A percentile compares a stretch with the other conserved stretches of the same genome.
Evolutionary conservation across 1,140 invertebrate species (phyloP).

Genomic region (Semibalanus balanoides): DNA sequence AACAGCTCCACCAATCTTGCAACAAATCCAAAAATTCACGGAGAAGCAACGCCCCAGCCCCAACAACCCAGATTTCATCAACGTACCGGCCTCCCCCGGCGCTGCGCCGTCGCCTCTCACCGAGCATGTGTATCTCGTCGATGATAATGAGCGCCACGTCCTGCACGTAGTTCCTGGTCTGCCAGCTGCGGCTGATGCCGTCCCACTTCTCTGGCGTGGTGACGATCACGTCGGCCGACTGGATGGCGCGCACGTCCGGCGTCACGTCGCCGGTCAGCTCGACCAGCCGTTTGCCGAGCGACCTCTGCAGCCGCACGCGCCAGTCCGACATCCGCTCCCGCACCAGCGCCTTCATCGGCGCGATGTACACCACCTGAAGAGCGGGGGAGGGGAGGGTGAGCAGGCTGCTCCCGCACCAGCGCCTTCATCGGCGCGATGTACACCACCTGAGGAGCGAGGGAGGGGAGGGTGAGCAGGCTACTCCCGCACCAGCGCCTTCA

Average conservation of each 20-base stretch:
- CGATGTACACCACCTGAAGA: slow-evolving; percentile 83
- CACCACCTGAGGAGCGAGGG: slow-evolving; percentile 47
- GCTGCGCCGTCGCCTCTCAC: slow-evolving; percentile 39
- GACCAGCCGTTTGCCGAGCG: slow-evolving; percentile 67
- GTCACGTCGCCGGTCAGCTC: slow-evolving; percentile 94
- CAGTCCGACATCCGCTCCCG: slow-evolving; percentile 93
- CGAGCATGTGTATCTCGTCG: slow-evolving; percentile 96
- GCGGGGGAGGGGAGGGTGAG: too few species aligned
- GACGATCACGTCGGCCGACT: slow-evolving; percentile 77
- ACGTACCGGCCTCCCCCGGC: too few species aligned
- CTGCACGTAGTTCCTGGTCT: slow-evolving; percentile 85
- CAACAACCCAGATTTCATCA: too few species aligned
- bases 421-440: slow-evolving; percentile 99
- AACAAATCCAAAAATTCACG: too few species aligned
- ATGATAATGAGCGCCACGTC: slow-evolving; percentile 88
- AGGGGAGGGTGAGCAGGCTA: too few species aligned
- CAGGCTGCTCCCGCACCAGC: too few species aligned
- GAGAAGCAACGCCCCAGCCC: too few species aligned
- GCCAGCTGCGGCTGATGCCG: slow-evolving; percentile 93
- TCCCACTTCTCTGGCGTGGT: slow-evolving; percentile 99
- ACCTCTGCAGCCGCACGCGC: slow-evolving; percentile 68
- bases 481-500: too few species aligned
- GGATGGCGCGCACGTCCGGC: slow-evolving; percentile 76
- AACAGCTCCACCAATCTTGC: too few species aligned
- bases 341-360: slow-evolving; percentile 93